Conservation (phyloP, 2,888 invertebrate genomes). For the Sphinx pinastri region DNA sequence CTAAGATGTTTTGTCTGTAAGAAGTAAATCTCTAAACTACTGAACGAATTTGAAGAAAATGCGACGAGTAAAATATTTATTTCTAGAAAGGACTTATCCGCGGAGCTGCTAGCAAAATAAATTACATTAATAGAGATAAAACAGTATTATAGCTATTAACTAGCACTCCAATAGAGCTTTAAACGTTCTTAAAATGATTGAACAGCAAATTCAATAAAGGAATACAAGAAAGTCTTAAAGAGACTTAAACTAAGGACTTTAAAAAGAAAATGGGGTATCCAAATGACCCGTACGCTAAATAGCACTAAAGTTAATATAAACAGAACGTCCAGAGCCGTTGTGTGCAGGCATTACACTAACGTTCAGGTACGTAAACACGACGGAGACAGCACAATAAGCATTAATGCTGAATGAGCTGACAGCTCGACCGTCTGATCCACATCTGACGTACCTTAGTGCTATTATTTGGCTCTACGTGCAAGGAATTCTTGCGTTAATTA, state of each 20-base stretch:
- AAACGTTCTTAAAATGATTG: no score
- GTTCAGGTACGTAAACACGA: constrained; percentile 24
- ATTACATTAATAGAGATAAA: no score
- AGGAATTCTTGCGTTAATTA: constrained; percentile 49
- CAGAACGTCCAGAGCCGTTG: neutral
- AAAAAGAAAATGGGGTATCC: neutral
- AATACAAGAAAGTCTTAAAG: neutral
- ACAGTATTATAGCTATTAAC: no score
- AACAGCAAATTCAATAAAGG: neutral
- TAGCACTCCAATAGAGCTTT: no score
- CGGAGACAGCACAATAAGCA: constrained; percentile 41
- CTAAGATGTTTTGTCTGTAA: no score
- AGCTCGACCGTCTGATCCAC: constrained; percentile 44
- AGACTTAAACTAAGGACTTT: neutral
- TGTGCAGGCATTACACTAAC: neutral
- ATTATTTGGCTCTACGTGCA: constrained; percentile 43
- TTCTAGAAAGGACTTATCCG: no score
- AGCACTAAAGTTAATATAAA: constrained; percentile 8
- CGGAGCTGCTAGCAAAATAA: no score
- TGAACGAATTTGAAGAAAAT: no score
- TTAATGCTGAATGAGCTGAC: constrained; percentile 52
- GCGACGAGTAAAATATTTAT: no score
- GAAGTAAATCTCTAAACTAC: no score
- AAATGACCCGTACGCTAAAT: neutral
- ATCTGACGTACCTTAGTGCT: constrained; percentile 35